phyloP scores from a whole-genome alignment of 1,140 invertebrate genomes.

The Druon quercuslanigerum region DNA sequence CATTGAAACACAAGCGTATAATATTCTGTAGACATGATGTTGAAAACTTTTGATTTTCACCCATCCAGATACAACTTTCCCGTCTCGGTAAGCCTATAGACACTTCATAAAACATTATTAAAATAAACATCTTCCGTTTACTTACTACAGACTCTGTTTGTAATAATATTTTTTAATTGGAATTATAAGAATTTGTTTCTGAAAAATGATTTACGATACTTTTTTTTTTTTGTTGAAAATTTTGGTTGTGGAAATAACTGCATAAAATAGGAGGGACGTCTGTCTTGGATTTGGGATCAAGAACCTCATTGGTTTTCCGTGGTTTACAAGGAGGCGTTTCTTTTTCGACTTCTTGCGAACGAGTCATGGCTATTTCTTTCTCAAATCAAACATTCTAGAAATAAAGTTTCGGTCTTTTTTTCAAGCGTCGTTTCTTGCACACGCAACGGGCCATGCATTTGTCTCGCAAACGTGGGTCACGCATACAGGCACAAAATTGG shows the following conservation, averaged over 20 bases:
- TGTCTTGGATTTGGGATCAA: constrained; percentile 61
- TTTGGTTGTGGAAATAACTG: neutral
- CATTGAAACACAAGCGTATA: too few relatives aligned
- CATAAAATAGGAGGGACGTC: constrained; percentile 40
- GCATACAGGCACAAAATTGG: constrained; percentile 41
- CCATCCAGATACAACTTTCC: too few relatives aligned
- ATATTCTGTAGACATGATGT: too few relatives aligned
- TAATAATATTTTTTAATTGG: too few relatives aligned
- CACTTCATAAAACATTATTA: too few relatives aligned
- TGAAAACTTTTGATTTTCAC: too few relatives aligned
- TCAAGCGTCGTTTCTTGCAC: constrained; percentile 48
- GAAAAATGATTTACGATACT: neutral
- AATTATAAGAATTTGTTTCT: too few relatives aligned
- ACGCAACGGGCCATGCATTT: constrained; percentile 49
- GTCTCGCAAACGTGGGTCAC: constrained; percentile 41
- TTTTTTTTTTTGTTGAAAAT: neutral
- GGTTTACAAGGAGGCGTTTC: constrained; percentile 61
- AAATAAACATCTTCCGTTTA: too few relatives aligned
- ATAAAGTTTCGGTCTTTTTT: constrained; percentile 68
- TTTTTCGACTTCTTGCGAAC: constrained; percentile 53
- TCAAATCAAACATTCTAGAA: constrained; percentile 74
- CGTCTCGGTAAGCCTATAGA: too few relatives aligned
- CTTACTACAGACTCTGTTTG: too few relatives aligned
- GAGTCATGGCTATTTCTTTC: constrained; percentile 69
- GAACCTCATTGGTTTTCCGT: constrained; percentile 69